A percentile compares a stretch with the other conserved stretches of the same genome.
Conservation (phyloP, 2,888 invertebrate genomes). For the Perdita meconis region DNA sequence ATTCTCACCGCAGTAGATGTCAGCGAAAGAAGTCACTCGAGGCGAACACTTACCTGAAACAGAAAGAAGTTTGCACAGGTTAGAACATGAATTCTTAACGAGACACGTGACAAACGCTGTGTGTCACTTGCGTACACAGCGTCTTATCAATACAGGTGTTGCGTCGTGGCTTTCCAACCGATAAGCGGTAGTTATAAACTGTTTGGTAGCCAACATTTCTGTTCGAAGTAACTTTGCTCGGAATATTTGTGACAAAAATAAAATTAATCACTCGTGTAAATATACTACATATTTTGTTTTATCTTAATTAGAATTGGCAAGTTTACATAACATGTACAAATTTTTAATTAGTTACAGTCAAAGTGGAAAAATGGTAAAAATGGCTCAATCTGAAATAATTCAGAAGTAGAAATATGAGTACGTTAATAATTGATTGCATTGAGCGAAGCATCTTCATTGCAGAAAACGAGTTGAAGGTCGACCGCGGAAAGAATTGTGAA, state of each 20-base stretch:
- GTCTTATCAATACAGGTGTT: constrained; percentile 31
- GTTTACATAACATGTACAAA: too few relatives aligned
- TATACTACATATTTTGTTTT: too few relatives aligned
- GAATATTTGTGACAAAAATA: background rate
- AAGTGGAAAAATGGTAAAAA: too few relatives aligned
- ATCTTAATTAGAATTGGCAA: too few relatives aligned
- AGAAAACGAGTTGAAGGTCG: background rate
- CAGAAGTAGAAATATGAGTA: too few relatives aligned
- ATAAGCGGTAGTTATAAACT: constrained; percentile 15
- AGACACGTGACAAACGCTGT: constrained; percentile 1
- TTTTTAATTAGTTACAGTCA: too few relatives aligned
- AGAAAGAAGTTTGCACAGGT: constrained; percentile 20
- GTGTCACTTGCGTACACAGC: constrained; percentile 22
- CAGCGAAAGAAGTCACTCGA: background rate
- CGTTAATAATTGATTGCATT: too few relatives aligned
- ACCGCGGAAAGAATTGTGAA: background rate
- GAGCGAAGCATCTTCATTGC: background rate
- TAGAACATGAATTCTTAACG: background rate
- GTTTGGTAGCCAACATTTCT: background rate
- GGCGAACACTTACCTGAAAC: constrained; percentile 59
- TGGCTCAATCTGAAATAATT: too few relatives aligned
- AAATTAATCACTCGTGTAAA: too few relatives aligned
- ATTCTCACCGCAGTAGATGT: constrained; percentile 30
- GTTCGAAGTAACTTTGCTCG: background rate
- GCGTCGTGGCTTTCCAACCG: constrained; percentile 24